Conservation (phyloP, 1,140 invertebrate species). For the Drosophila bocki region DNA sequence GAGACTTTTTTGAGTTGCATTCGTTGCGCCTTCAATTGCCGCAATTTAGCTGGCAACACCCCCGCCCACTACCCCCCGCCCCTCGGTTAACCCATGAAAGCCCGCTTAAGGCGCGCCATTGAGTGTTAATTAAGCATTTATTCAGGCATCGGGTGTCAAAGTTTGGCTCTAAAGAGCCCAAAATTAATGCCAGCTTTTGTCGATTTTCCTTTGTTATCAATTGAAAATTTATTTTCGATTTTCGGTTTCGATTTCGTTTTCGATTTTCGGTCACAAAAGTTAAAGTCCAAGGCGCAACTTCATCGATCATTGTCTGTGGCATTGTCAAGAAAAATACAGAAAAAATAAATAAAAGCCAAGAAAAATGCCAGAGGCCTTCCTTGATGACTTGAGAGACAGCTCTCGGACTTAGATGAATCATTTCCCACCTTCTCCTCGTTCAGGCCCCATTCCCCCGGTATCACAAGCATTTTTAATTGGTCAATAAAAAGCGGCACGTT, state of each 20-base stretch:
- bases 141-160: slow-evolving; percentile 77
- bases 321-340: slow-evolving; percentile 32
- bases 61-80: neutral
- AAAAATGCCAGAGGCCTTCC: slow-evolving; percentile 54
- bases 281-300: slow-evolving; percentile 71
- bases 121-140: slow-evolving; percentile 84
- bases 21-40: slow-evolving; percentile 81
- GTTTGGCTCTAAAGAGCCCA: slow-evolving; percentile 75
- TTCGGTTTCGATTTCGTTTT: slow-evolving; percentile 39
- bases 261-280: slow-evolving; percentile 43
- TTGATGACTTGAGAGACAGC: slow-evolving; percentile 46
- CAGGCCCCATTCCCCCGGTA: slow-evolving; percentile 2
- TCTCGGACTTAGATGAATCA: slow-evolving; percentile 58
- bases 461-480: slow-evolving; percentile 61
- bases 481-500: slow-evolving; percentile 50
- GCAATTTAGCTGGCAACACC: slow-evolving; percentile 43
- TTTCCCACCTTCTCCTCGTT: slow-evolving; percentile 34
- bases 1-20: no score
- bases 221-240: slow-evolving; percentile 60
- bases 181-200: slow-evolving; percentile 76
- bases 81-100: slow-evolving; percentile 6
- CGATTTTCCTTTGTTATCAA: slow-evolving; percentile 75
- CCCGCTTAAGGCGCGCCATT: slow-evolving; percentile 70
- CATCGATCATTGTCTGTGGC: slow-evolving; percentile 73
- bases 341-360: slow-evolving; percentile 6